Percentiles rank a stretch among this genome's conserved stretches.
Conservation (phyloP, 2,797 vertebrate genomes). For the Hafferia zeledoni region DNA sequence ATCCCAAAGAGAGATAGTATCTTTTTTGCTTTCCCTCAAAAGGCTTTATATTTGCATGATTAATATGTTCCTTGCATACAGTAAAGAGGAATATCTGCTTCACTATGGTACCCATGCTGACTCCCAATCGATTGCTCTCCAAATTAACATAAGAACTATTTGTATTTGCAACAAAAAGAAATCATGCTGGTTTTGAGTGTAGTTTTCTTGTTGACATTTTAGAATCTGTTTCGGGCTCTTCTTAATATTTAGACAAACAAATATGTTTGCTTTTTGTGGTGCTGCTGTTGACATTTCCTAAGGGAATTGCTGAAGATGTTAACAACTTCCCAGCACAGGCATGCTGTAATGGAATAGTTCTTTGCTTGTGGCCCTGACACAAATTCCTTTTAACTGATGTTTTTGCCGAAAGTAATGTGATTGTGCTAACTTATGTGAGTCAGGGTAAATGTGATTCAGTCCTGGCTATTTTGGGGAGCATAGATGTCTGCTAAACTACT, state of each 20-base stretch:
- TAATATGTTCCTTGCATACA: not conserved
- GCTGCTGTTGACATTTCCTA: slow-evolving; percentile 25
- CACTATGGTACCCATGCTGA: not conserved
- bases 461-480: slow-evolving; percentile 1
- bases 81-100: not conserved
- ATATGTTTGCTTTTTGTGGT: not conserved
- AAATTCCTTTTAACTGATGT: slow-evolving; percentile 12
- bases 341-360: slow-evolving; percentile 1
- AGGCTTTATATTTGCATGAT: not conserved
- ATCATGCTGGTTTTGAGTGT: not conserved
- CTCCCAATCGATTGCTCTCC: not conserved
- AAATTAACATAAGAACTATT: not conserved
- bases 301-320: slow-evolving; percentile 22
- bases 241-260: slow-evolving; percentile 27
- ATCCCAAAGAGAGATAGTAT: not conserved
- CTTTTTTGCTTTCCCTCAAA: not conserved
- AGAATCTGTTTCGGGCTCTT: slow-evolving; percentile 5
- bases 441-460: not conserved
- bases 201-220: slow-evolving; percentile 7
- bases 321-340: not conserved
- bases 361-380: slow-evolving; percentile 13
- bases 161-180: slow-evolving; percentile 5
- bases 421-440: slow-evolving; percentile 28
- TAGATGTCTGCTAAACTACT: not conserved
- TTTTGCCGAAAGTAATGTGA: slow-evolving; percentile 16